These are phyloP conservation scores for Austrolebias charrua DNA, from an alignment of 2,797 vertebrate species.

Conservation along the genomic window DNA sequence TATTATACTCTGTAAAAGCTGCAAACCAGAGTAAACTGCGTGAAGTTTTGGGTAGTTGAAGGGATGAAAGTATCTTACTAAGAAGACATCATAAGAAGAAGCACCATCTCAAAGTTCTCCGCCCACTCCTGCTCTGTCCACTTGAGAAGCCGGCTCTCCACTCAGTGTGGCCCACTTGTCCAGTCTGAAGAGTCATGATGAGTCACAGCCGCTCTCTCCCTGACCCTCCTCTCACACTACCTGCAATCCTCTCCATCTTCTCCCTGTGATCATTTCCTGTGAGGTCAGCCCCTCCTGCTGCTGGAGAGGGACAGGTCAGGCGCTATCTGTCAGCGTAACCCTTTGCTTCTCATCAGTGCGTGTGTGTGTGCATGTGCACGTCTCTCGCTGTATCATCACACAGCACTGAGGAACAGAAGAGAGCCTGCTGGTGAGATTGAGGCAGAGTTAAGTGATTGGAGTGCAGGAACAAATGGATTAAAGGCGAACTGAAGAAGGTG, in stretches of 20 bases:
- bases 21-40: neutral
- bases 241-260: conserved; percentile 47
- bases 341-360: conserved; percentile 35
- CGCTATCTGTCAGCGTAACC: conserved; percentile 41
- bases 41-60: neutral
- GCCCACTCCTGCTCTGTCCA: conserved; percentile 15
- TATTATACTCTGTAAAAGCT: neutral
- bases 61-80: neutral
- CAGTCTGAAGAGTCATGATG: conserved; percentile 55
- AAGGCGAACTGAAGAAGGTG: conserved; percentile 42
- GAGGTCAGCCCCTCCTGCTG: conserved; percentile 64
- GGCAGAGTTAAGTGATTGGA: conserved; percentile 58
- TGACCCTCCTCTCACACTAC: conserved; percentile 39
- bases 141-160: conserved; percentile 33
- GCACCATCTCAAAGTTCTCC: neutral
- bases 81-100: neutral
- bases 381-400: conserved; percentile 26
- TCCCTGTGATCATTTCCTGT: conserved; percentile 57
- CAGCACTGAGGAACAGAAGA: conserved; percentile 31
- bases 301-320: conserved; percentile 53
- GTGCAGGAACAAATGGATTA: conserved; percentile 44
- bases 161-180: conserved; percentile 47
- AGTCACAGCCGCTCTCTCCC: conserved; percentile 46
- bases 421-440: conserved; percentile 44
- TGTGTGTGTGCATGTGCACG: conserved; percentile 14